Base-by-base conservation (phyloP, 2,113 vertebrate genomes). In the Perca schrenkii region DNA sequence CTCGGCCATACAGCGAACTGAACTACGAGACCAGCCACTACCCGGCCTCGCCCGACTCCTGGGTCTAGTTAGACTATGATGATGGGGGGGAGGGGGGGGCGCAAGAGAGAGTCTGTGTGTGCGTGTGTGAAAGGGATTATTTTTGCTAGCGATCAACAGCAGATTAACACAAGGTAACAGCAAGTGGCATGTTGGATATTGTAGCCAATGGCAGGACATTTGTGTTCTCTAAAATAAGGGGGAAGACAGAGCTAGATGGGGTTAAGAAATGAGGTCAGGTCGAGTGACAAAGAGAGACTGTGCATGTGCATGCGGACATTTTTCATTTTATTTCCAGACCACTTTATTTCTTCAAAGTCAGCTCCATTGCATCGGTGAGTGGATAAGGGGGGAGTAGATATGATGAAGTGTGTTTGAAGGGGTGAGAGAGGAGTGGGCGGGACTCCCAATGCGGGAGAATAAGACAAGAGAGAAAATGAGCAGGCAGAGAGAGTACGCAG, bases 1-100 rank as follows among this genome's bases (percentile, higher is more conserved):
- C 98, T 93, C 97, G 98, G 90, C 98, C 98, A 86, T 99, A 99
- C 95, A 99, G 98, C 79, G 98, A 99, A 98, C 97, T 99, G 93
- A 99, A 99, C 96, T 99, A 99, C 93, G 98, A 99, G 96, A 99
- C 98, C 92, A 99, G 98, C 95, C 98, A 99, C 96, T 99, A 99
- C 94, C 98, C 98, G 61, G 98, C 97, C 93, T 99, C 98, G 28
- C 98, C 98, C 61, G 98, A 99, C 96, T 99, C 98, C 91, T 99
- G 98, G 98, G 98, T 99, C 94, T 99, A 97, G 96, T 78, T 93
- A 80, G 71, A 83, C 80, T 53, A 49, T 92, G 46, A 69, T n/a
- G 63, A 71, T 76, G n/a, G n/a, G n/a, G n/a, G n/a, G n/a, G n/a
- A n/a, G n/a, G 85, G 78, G 85, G 71, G 57, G 81, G 88, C 78